phyloP scores from a whole-genome alignment of 2,797 vertebrate species.

The Zenarchopterus dispar region DNA sequence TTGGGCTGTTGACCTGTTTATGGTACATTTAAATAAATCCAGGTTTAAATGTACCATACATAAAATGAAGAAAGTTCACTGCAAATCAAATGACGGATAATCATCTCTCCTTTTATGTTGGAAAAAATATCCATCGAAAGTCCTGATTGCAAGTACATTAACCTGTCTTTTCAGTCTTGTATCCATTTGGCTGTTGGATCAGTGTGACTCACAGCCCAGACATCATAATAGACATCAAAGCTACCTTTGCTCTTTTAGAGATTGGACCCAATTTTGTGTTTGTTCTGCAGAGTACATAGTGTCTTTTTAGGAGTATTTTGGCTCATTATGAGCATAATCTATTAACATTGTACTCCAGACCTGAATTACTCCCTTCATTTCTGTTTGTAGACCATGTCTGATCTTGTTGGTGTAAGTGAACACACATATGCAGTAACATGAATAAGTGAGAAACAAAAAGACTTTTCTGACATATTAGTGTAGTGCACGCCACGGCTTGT shows the following conservation, averaged over 20 bases:
- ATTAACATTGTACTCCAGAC: constrained; percentile 33
- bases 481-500: not conserved
- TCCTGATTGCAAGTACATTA: not conserved
- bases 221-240: constrained; percentile 50
- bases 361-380: constrained; percentile 28
- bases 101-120: too few relatives aligned
- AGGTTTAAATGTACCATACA: too few relatives aligned
- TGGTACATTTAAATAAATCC: too few relatives aligned
- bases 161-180: constrained; percentile 26
- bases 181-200: constrained; percentile 30
- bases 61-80: too few relatives aligned
- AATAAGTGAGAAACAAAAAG: not conserved
- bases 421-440: not conserved
- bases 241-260: constrained; percentile 72
- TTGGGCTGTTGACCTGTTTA: too few relatives aligned
- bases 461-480: not conserved
- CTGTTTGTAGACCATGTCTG: constrained; percentile 13
- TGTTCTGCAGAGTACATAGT: constrained; percentile 44
- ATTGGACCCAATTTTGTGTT: constrained; percentile 64
- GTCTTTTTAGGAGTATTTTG: constrained; percentile 40
- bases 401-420: constrained; percentile 14
- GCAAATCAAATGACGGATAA: too few relatives aligned
- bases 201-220: constrained; percentile 46
- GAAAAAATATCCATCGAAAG: too few relatives aligned
- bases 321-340: constrained; percentile 52